Evolutionary conservation across 2,797 vertebrate genomes (phyloP), one percentile per base, ranked within the genome.

Genomic region (Pitangus sulphuratus): DNA sequence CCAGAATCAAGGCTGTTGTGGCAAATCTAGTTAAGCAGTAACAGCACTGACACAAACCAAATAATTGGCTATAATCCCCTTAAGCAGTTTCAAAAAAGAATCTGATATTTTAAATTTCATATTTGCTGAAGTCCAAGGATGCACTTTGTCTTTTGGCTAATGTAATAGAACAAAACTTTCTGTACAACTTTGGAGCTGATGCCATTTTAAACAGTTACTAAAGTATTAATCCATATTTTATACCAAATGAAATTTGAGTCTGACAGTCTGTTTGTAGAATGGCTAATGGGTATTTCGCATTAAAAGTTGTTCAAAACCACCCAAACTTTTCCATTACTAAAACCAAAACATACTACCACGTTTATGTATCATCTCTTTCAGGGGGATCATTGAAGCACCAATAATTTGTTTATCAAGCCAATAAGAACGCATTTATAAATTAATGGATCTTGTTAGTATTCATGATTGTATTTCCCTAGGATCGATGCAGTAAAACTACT

Each of bases 71-170:
- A 35, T n/a, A 82, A 87, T 70, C n/a, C 25, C 54, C 83, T 82
- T 20, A 22, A 22, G 56, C 8, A 20, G 33, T 28, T 80, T 93
- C 53, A 80, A n/a, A 94, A 74, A 84, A 47, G 17, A 85, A 68
- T 75, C 31, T 61, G 12, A 0, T 85, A 31, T 68, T 94, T 90
- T 80, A 62, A 30, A 61, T 87, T 89, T 83, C 48, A 53, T 65
- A 37, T 69, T 81, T 76, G 56, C 57, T 96, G 68, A 61, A 94
- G 75, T 78, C 84, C 61, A 89, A 84, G 40, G 82, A 76, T 87
- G 56, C 92, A 90, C 60, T 94, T 80, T 94, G 56, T 93, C 80
- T 84, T 95, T 86, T 74, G 84, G 75, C 61, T 62, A 25, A 82
- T 42, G 48, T 53, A 60, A 62, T 74, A 84, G 39, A 69, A 37